These are phyloP conservation scores for Potorous gilbertii DNA, from an alignment of 2,797 vertebrate species.

Conservation along the genomic window DNA sequence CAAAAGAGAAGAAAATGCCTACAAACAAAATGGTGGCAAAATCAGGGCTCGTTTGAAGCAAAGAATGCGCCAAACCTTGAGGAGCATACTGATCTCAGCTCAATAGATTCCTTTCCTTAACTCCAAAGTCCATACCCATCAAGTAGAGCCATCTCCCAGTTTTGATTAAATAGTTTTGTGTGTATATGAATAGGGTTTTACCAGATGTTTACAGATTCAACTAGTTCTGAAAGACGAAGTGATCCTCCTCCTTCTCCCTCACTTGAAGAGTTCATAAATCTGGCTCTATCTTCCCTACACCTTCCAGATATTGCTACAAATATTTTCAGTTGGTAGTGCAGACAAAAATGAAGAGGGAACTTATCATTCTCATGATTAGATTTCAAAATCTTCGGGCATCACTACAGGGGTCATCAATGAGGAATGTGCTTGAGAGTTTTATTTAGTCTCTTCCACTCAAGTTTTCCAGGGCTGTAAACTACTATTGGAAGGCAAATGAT, in stretches of 20 bases:
- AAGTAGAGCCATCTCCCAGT: background rate
- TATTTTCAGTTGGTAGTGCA: constrained; percentile 59
- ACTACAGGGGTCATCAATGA: constrained; percentile 11
- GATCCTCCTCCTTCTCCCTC: constrained; percentile 46
- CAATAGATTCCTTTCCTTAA: constrained; percentile 52
- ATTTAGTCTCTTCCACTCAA: constrained; percentile 53
- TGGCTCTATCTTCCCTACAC: constrained; percentile 43
- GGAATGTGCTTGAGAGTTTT: constrained; percentile 63
- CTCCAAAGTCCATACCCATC: constrained; percentile 24
- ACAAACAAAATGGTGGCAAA: background rate
- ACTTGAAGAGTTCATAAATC: constrained; percentile 71
- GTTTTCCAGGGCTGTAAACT: constrained; percentile 55
- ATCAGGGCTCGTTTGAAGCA: background rate
- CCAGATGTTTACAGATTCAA: constrained; percentile 75
- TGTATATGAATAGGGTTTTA: constrained; percentile 53
- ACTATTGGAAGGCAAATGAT: constrained; percentile 1
- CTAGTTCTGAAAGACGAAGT: constrained; percentile 69
- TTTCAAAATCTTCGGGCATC: constrained; percentile 25
- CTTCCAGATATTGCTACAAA: constrained; percentile 69
- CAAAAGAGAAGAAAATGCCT: constrained; percentile 33
- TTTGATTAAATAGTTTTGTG: constrained; percentile 60
- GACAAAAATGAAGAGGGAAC: constrained; percentile 33
- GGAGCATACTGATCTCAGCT: background rate
- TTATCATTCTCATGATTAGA: constrained; percentile 22
- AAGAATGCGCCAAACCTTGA: constrained; percentile 8